Evolutionary conservation across 2,888 invertebrate genomes (phyloP).

Genomic region (Melipona beecheii): DNA sequence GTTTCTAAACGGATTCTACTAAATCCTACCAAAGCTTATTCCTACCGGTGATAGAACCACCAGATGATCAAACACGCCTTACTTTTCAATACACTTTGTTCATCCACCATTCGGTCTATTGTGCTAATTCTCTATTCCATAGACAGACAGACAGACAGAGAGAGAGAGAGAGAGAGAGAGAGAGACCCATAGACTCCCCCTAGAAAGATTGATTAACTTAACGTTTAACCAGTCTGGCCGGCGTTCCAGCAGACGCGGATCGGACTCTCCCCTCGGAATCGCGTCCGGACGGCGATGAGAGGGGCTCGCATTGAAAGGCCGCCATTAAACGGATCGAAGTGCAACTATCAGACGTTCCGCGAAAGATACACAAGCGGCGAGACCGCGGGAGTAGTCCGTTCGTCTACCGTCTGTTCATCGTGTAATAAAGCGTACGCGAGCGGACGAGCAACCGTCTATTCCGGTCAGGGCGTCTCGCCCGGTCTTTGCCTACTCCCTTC

Average conservation of each 20-base stretch:
- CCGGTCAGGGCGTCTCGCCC: constrained; percentile 43
- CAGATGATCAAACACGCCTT: neutral
- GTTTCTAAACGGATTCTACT: neutral
- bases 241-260: constrained; percentile 6
- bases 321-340: constrained; percentile 57
- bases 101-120: too few relatives aligned
- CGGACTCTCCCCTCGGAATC: constrained; percentile 5
- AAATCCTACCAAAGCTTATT: neutral
- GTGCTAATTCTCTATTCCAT: neutral
- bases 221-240: constrained; percentile 32
- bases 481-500: constrained; percentile 44
- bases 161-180: neutral
- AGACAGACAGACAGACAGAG: too few relatives aligned
- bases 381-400: constrained; percentile 37
- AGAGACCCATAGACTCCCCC: constrained; percentile 5
- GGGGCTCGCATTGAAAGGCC: constrained; percentile 30
- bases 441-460: constrained; percentile 49
- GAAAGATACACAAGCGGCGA: constrained; percentile 56
- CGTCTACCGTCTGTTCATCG: constrained; percentile 56
- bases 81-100: neutral
- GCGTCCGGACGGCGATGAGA: neutral
- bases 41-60: neutral
- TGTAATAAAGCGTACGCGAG: constrained; percentile 63
- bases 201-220: constrained; percentile 42
- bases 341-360: constrained; percentile 57